These are phyloP conservation scores for Zosterops japonicus DNA, from an alignment of 2,113 vertebrate species.

Conservation along the genomic window DNA sequence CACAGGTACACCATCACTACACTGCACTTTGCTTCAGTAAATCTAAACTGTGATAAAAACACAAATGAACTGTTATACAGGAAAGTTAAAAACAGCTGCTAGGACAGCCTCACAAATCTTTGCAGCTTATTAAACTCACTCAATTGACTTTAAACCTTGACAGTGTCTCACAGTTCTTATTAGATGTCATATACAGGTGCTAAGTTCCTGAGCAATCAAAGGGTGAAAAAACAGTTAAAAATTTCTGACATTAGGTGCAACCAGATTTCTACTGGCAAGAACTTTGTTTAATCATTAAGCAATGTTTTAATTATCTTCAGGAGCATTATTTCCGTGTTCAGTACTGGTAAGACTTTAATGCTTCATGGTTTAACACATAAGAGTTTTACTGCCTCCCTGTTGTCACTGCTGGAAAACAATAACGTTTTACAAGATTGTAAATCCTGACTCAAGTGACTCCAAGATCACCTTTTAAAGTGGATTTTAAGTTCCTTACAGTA, in stretches of 20 bases:
- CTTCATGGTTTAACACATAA: no score
- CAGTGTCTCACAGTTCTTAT: background rate
- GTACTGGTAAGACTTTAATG: no score
- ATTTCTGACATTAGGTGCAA: background rate
- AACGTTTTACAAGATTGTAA: no score
- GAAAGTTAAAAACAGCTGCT: background rate
- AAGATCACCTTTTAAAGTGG: no score
- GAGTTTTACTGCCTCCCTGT: no score
- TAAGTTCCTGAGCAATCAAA: background rate
- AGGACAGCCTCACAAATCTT: background rate
- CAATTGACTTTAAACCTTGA: background rate
- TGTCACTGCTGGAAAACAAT: no score
- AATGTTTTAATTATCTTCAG: slow-evolving; percentile 30
- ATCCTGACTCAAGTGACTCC: no score
- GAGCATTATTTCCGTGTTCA: background rate
- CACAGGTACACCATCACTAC: background rate
- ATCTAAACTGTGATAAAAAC: background rate
- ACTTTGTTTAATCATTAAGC: slow-evolving; percentile 60
- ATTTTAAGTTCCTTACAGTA: no score
- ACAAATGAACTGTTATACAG: background rate
- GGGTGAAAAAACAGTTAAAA: background rate
- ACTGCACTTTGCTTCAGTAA: background rate
- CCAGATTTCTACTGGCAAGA: slow-evolving; percentile 22
- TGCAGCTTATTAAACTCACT: background rate
- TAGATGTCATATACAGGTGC: background rate